A percentile compares a stretch with the other conserved stretches of the same genome.
These are phyloP conservation scores for Cottoperca gobio DNA, from an alignment of 2,797 vertebrate genomes.

Conservation along the genomic window DNA sequence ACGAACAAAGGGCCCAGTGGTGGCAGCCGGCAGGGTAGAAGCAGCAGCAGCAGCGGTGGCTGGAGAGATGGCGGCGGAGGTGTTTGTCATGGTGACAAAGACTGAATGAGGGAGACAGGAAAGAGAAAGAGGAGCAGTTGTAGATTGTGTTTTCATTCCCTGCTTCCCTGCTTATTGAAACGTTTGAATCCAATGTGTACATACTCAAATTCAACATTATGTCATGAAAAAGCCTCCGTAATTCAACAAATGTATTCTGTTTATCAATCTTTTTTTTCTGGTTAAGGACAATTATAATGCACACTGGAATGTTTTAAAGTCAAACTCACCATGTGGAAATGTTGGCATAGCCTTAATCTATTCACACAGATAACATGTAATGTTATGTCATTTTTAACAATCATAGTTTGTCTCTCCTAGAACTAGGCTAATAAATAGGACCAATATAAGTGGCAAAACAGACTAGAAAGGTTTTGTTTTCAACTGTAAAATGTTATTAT, in stretches of 20 bases:
- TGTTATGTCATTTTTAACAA: neutral
- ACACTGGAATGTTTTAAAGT: neutral
- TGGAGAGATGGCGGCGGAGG: constrained; percentile 68
- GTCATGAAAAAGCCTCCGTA: neutral
- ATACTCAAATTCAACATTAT: neutral
- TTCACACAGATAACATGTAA: neutral
- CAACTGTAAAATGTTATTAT: no score
- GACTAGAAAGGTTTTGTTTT: neutral
- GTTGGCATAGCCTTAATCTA: neutral
- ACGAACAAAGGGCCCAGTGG: constrained; percentile 71
- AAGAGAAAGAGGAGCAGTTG: constrained; percentile 4
- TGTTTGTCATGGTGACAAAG: constrained; percentile 81
- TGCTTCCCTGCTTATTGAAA: no score
- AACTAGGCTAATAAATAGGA: neutral
- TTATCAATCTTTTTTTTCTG: neutral
- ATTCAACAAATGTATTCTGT: neutral
- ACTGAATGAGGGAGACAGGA: constrained; percentile 64
- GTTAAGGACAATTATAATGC: neutral
- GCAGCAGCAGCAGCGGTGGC: constrained; percentile 68
- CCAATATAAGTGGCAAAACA: no score
- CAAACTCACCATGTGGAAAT: neutral
- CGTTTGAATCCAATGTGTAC: neutral
- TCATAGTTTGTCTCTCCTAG: neutral
- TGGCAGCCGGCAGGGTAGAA: constrained; percentile 71
- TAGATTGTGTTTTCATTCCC: constrained; percentile 2